Percentiles rank a stretch among this genome's conserved stretches.
phyloP scores from a whole-genome alignment of 2,888 invertebrate genomes.

The Eupithecia inturbata region DNA sequence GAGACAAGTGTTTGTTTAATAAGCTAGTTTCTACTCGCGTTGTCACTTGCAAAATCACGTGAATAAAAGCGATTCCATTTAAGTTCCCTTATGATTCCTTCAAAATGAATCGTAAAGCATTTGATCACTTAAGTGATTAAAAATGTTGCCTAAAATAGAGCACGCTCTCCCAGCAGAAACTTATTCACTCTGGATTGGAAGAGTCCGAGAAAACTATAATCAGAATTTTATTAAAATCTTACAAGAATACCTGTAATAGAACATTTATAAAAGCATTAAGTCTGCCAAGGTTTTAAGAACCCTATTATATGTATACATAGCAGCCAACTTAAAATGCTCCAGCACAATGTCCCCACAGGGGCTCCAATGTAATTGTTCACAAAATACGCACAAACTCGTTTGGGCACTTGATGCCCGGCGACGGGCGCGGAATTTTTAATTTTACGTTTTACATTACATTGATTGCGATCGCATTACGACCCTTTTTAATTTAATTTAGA shows the following conservation, averaged over 20 bases:
- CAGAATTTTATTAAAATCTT: neutral
- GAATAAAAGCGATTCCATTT: neutral
- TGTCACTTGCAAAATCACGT: neutral
- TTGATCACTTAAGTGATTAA: neutral
- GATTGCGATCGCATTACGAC: slow-evolving; percentile 41
- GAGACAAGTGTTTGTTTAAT: neutral
- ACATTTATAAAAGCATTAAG: neutral
- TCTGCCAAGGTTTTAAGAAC: neutral
- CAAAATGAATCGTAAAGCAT: neutral
- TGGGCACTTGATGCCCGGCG: slow-evolving; percentile 61
- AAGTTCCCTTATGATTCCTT: neutral
- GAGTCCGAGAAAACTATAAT: neutral
- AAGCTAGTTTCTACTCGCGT: neutral
- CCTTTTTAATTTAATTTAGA: slow-evolving; percentile 39
- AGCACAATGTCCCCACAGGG: slow-evolving; percentile 45
- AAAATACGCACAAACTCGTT: slow-evolving; percentile 68
- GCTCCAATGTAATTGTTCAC: slow-evolving; percentile 59
- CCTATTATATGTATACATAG: slow-evolving; percentile 9
- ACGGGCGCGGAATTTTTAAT: slow-evolving; percentile 66
- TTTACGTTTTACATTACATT: slow-evolving; percentile 49
- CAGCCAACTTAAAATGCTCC: neutral
- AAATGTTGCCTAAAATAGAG: neutral
- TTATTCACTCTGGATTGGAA: neutral
- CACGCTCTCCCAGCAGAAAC: neutral
- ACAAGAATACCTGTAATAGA: neutral